Evolutionary conservation across 1,140 invertebrate species (phyloP).

Genomic region (Telenomus remus): DNA sequence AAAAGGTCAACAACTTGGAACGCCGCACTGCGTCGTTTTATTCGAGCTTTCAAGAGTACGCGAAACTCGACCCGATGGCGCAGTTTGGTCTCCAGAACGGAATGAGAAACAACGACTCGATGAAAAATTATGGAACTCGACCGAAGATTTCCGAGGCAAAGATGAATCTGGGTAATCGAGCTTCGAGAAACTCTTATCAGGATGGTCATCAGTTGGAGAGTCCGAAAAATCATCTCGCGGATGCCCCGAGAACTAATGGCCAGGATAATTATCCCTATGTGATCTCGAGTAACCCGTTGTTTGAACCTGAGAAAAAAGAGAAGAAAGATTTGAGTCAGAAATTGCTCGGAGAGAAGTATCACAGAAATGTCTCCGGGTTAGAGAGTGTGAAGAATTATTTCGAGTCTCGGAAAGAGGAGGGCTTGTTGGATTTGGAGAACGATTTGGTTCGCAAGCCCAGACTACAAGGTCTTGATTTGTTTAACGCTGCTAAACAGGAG

Average conservation of each 20-base stretch:
- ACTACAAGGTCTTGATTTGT: conserved; percentile 57
- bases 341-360: conserved; percentile 68
- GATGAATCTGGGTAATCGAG: conserved; percentile 12
- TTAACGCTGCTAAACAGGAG: conserved; percentile 61
- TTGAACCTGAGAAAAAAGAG: conserved; percentile 64
- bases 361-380: conserved; percentile 66
- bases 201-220: conserved; percentile 47
- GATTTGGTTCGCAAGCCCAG: conserved; percentile 63
- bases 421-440: conserved; percentile 64
- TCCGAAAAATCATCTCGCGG: conserved; percentile 25
- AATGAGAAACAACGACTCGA: conserved; percentile 51
- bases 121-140: conserved; percentile 61
- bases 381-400: conserved; percentile 72
- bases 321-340: conserved; percentile 64
- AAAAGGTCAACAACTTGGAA: conserved; percentile 67
- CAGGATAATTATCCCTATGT: conserved; percentile 68
- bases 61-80: too few species aligned
- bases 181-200: conserved; percentile 49
- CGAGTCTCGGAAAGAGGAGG: conserved; percentile 68
- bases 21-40: conserved; percentile 61
- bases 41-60: conserved; percentile 64
- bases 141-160: conserved; percentile 65
- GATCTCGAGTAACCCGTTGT: conserved; percentile 71
- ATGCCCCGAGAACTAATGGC: conserved; percentile 60
- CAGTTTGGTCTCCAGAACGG: conserved; percentile 25